Evolutionary conservation across 2,888 invertebrate genomes (phyloP).

Genomic region (Artemia sp.): DNA sequence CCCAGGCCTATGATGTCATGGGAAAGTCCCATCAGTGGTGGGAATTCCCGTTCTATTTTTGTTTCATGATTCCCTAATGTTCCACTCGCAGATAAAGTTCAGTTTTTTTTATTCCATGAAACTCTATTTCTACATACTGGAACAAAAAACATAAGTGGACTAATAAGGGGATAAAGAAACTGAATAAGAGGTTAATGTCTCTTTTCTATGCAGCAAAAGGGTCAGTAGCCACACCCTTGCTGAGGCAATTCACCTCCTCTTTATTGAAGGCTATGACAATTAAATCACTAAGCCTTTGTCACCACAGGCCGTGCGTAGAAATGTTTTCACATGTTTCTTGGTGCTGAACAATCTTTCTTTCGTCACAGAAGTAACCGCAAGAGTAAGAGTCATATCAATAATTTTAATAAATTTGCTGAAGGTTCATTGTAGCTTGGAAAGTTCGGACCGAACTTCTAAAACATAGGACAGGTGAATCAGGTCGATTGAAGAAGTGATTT

Average conservation of each 20-base stretch:
- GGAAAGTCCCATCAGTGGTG: too few species aligned
- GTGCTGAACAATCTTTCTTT: slow-evolving; percentile 14
- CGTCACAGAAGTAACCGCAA: slow-evolving; percentile 14
- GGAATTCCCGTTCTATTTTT: too few species aligned
- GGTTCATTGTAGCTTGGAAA: not conserved
- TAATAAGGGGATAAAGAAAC: too few species aligned
- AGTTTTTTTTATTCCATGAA: too few species aligned
- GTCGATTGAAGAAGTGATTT: not conserved
- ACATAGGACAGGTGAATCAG: not conserved
- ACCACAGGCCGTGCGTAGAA: not conserved
- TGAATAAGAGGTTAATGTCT: not conserved
- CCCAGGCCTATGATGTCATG: too few species aligned
- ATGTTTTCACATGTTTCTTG: slow-evolving; percentile 11
- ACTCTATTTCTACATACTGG: too few species aligned
- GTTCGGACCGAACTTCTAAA: slow-evolving; percentile 11
- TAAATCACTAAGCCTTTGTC: not conserved
- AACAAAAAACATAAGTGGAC: too few species aligned
- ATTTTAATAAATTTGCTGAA: not conserved
- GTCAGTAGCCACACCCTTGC: not conserved
- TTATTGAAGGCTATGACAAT: not conserved
- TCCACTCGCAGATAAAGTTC: too few species aligned
- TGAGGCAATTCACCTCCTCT: slow-evolving; percentile 13
- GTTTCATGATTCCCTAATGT: too few species aligned
- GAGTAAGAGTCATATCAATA: slow-evolving; percentile 3
- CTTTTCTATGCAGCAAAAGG: slow-evolving; percentile 6